Evolutionary conservation across 30 jellyfish, hydroid and myxozoan species (phyloP).

Genomic region (Aurelia coerulea): DNA sequence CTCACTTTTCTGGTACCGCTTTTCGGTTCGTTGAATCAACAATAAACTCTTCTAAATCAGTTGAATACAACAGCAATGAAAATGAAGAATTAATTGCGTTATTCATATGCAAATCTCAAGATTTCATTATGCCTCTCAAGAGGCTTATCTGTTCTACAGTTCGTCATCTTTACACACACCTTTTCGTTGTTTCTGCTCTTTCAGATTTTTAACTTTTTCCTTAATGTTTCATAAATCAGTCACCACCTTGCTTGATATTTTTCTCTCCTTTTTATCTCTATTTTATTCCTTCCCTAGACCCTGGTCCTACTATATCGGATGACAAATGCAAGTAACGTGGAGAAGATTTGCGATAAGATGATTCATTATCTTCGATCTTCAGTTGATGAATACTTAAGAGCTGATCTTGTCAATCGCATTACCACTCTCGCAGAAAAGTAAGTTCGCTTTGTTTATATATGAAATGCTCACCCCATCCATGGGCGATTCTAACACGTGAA

Average conservation of each 20-base stretch:
- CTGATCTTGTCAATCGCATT: conserved; percentile 80
- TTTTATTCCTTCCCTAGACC: conserved; percentile 63
- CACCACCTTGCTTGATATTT: not conserved
- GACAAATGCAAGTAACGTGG: conserved; percentile 85
- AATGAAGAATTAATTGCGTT: too few relatives aligned
- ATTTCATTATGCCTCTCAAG: too few relatives aligned
- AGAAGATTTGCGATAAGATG: conserved; percentile 80
- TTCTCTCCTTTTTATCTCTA: not conserved
- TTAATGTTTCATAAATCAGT: not conserved
- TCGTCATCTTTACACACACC: too few relatives aligned
- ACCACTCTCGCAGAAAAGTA: conserved; percentile 92
- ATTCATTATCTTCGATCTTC: conserved; percentile 75
- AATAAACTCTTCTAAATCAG: too few relatives aligned
- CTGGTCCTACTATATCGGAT: conserved; percentile 81
- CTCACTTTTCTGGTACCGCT: too few relatives aligned
- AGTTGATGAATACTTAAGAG: conserved; percentile 73
- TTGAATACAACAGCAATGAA: too few relatives aligned
- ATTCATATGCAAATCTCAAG: too few relatives aligned
- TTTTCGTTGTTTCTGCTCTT: too few relatives aligned
- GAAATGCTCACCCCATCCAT: not conserved
- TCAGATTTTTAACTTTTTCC: too few relatives aligned
- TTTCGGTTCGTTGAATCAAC: too few relatives aligned
- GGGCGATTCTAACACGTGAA: too few relatives aligned
- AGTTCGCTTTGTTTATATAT: conserved; percentile 1
- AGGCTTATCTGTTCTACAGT: too few relatives aligned